Percentiles rank a stretch among this genome's conserved stretches.
Evolutionary conservation across 2,797 vertebrate genomes (phyloP).

Genomic region (Atherinosoma microstoma): DNA sequence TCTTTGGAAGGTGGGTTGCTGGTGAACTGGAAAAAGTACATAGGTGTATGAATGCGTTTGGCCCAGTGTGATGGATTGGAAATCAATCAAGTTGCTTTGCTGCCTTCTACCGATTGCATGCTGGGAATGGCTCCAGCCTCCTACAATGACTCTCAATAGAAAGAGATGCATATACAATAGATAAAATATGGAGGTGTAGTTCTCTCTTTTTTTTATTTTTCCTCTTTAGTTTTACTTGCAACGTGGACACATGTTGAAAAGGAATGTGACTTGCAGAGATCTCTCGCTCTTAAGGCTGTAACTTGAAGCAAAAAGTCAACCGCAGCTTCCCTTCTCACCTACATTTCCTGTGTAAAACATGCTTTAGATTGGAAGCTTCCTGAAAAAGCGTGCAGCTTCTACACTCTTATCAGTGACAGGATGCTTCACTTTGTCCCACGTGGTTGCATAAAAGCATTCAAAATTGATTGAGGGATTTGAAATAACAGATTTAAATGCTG

Average conservation of each 20-base stretch:
- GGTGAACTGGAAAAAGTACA: slow-evolving; percentile 5
- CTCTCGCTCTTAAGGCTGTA: slow-evolving; percentile 23
- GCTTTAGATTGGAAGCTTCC: slow-evolving; percentile 20
- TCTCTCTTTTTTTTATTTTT: slow-evolving; percentile 13
- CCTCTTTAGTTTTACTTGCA: background rate
- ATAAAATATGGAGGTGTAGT: slow-evolving; percentile 33
- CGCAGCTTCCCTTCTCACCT: background rate
- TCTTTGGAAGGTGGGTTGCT: background rate
- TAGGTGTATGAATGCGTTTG: slow-evolving; percentile 15
- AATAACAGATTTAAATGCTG: slow-evolving; percentile 36
- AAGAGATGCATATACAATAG: slow-evolving; percentile 3
- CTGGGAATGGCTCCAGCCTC: slow-evolving; percentile 31
- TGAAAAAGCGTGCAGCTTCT: slow-evolving; percentile 4
- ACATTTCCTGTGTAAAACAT: background rate
- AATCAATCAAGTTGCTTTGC: slow-evolving; percentile 45
- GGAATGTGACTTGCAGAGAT: slow-evolving; percentile 23
- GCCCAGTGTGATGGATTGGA: slow-evolving; percentile 30
- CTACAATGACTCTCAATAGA: slow-evolving; percentile 14
- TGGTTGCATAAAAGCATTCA: slow-evolving; percentile 35
- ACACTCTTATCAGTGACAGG: slow-evolving; percentile 22
- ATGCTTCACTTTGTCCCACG: background rate
- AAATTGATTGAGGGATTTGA: slow-evolving; percentile 31
- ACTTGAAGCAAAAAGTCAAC: slow-evolving; percentile 25
- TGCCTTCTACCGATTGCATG: slow-evolving; percentile 31
- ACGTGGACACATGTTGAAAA: slow-evolving; percentile 9